Base-by-base conservation (phyloP, 1,140 invertebrate genomes). In the Sarcophaga peregrina region DNA sequence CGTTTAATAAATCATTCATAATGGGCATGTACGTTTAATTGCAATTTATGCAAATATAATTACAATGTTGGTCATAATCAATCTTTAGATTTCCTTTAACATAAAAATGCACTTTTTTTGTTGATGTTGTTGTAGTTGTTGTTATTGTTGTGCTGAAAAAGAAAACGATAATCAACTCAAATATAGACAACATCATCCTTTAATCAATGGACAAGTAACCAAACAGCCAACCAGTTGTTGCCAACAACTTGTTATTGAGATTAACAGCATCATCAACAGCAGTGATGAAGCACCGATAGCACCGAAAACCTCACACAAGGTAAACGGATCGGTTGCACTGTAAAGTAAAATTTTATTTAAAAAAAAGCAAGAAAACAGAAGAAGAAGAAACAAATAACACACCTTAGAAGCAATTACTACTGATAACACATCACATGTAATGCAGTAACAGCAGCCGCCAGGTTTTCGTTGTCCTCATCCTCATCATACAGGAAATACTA, bases 401-500 rank as follows among this genome's bases (percentile, higher is more conserved):
- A 68, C 62, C 62, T 68, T 20, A 20, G 20, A 68, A 25, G 62
- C 62, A 68, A 68, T 68, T 68, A 68, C 62, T 68, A 68, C 62
- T 20, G n/a, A 68, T 68, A 25, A 17, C 62, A 68, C 62, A 68
- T 68, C n/a, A 68, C n/a, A 17, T 68, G 62, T 3, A 68, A 68
- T 9, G 3, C n/a, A 20, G 62, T 20, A n/a, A 4, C n/a, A 20
- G 62, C 62, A n/a, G 62, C 62, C 54, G 54, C 54, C 54, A 13
- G 54, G 54, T 13, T 58, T 68, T 68, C 17, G 7, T 6, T 68
- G 8, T 37, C 25, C 25, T 37, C 25, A 37, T 37, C 20, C 7
- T 25, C 8, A 8, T 10, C 0, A 68, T 68, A 68, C 62, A 68
- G 62, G 62, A 68, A 68, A 68, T 68, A 68, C 20, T 68, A 68